Evolutionary conservation across 2,113 vertebrate species (phyloP), one percentile per base, ranked within the genome.

Genomic region (Oreochromis tanganicae): DNA sequence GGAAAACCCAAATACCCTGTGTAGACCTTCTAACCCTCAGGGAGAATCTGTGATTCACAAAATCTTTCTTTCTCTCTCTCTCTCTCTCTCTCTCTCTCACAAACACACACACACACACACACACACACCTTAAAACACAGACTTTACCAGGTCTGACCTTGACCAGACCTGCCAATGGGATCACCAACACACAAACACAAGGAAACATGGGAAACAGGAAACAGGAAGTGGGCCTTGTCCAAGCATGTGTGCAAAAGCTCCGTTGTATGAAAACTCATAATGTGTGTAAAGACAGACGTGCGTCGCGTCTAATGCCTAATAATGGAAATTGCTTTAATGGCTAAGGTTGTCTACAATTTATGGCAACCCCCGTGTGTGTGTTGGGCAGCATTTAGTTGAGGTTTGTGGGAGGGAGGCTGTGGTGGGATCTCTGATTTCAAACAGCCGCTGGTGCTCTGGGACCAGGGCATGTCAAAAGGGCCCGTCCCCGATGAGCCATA

Each of bases 401-500:
- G 87, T 66, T 82, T 68, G 85, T 83, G 81, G 82, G 82, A 75
- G 87, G 85, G 87, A 54, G 88, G 89, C 81, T 73, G 75, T 10
- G 48, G 59, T 54, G n/a, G 38, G 88, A 94, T 91, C 88, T 94
- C 83, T 52, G 88, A 88, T 96, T 94, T 96, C 95, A 96, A 91
- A 87, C 94, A 87, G 94, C 81, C 81, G 63, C 86, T 27, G 55
- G 91, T 56, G 73, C 81, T 89, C 84, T 75, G 94, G 93, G 94
- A 94, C 84, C 92, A 81, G 91, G 36, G 32, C 78, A 9, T 93
- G 95, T 95, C 96, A 96, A 96, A 66, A 94, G 96, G 96, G 94
- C 94, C 85, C 4, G 78, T 96, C 95, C 95, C 96, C 19, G 24
- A 90, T 94, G 96, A 95, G 95, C 95, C 95, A 96, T 86, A 88